A percentile compares a stretch with the other conserved stretches of the same genome.
Conservation (phyloP, 1,140 invertebrate genomes). For the Notospermus geniculatus region DNA sequence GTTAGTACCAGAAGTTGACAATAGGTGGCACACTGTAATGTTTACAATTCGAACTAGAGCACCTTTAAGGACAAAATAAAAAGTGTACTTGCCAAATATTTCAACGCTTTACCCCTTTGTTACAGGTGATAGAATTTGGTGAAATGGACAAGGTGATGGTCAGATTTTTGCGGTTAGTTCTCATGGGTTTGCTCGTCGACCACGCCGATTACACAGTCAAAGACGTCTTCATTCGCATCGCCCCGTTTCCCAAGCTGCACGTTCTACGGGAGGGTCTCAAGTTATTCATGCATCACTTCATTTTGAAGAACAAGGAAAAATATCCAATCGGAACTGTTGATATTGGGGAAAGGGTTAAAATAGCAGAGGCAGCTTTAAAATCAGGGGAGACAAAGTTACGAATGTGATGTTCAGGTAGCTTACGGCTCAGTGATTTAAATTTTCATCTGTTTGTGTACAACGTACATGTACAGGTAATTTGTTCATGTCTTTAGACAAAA, state of each 20-base stretch:
- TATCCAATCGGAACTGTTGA: background rate
- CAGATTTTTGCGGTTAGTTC: conserved; percentile 68
- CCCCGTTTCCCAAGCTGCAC: conserved; percentile 66
- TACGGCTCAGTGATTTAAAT: too few relatives aligned
- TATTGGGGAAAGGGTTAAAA: conserved; percentile 20
- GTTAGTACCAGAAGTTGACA: too few relatives aligned
- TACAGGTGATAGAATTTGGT: conserved; percentile 75
- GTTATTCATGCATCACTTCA: conserved; percentile 77
- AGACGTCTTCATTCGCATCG: conserved; percentile 68
- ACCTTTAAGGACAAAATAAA: too few relatives aligned
- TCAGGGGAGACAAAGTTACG: conserved; percentile 10
- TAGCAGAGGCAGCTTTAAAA: conserved; percentile 22
- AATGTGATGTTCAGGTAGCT: conserved; percentile 3
- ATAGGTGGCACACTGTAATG: too few relatives aligned
- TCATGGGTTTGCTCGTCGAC: conserved; percentile 67
- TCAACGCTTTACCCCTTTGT: too few relatives aligned
- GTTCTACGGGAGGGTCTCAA: conserved; percentile 72
- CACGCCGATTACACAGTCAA: conserved; percentile 61
- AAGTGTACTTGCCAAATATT: too few relatives aligned
- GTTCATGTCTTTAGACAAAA: too few relatives aligned
- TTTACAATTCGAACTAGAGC: too few relatives aligned
- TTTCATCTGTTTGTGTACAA: too few relatives aligned
- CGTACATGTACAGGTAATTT: too few relatives aligned
- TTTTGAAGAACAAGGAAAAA: conserved; percentile 63
- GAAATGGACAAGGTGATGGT: conserved; percentile 72